These are phyloP conservation scores for Pentamera pediparva DNA, from an alignment of 53 echinoderm and acorn worm species.

Conservation along the genomic window DNA sequence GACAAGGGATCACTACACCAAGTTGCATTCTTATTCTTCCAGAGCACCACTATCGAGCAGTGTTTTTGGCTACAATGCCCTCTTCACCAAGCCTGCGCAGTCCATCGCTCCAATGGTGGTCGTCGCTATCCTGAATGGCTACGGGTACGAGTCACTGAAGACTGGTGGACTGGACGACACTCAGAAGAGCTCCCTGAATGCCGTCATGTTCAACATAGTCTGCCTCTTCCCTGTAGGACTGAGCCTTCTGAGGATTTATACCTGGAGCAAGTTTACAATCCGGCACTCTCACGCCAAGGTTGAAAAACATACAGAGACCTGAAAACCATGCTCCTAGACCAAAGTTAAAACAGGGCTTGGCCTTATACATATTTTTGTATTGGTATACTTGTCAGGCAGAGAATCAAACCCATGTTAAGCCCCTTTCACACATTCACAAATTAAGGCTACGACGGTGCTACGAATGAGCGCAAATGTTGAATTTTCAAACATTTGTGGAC, in stretches of 20 bases:
- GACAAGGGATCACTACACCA: no score
- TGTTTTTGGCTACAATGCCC: conserved; percentile 94
- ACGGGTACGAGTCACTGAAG: conserved; percentile 66
- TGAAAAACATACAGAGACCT: conserved; percentile 62
- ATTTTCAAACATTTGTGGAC: no score
- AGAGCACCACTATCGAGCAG: conserved; percentile 88
- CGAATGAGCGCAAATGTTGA: no score
- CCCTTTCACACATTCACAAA: no score
- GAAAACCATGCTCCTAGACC: no score
- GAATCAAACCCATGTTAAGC: no score
- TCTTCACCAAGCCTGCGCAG: conserved; percentile 90
- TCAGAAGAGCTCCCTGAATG: conserved; percentile 12
- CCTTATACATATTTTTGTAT: no score
- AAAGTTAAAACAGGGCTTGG: no score
- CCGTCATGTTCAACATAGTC: conserved; percentile 62
- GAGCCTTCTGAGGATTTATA: conserved; percentile 58
- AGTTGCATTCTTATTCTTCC: background rate
- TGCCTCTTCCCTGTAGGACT: conserved; percentile 66
- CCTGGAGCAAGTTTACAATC: conserved; percentile 69
- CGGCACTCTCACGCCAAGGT: conserved; percentile 64
- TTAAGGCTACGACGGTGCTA: no score
- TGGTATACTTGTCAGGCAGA: no score
- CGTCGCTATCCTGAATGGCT: conserved; percentile 58
- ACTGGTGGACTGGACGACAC: conserved; percentile 17
- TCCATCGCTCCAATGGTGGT: conserved; percentile 88